Evolutionary conservation across 1,140 invertebrate species (phyloP).

Genomic region (Calosoma granatense): DNA sequence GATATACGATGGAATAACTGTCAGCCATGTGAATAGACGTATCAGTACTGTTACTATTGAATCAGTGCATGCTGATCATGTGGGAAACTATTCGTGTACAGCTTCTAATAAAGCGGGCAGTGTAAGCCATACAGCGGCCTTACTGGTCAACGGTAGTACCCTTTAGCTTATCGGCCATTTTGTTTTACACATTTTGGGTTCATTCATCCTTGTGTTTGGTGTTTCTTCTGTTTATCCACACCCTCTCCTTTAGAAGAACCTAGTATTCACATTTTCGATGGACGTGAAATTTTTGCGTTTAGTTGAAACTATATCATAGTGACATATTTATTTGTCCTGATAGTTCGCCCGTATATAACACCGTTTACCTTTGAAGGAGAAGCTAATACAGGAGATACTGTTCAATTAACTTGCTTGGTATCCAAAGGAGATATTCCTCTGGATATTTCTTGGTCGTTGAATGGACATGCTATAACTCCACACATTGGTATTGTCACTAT

Average conservation of each 20-base stretch:
- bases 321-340: not conserved
- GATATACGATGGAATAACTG: slow-evolving; percentile 31
- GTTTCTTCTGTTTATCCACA: not conserved
- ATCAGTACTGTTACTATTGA: slow-evolving; percentile 50
- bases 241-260: not conserved
- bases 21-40: slow-evolving; percentile 39
- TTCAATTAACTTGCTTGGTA: slow-evolving; percentile 59
- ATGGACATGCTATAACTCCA: slow-evolving; percentile 26
- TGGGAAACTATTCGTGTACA: slow-evolving; percentile 49
- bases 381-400: slow-evolving; percentile 58
- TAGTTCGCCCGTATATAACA: slow-evolving; percentile 55
- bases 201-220: not conserved
- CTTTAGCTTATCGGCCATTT: not conserved
- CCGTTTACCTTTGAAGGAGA: slow-evolving; percentile 56
- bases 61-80: slow-evolving; percentile 39
- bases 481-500: slow-evolving; percentile 37
- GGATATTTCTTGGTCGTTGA: slow-evolving; percentile 62
- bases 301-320: too few relatives aligned
- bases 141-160: slow-evolving; percentile 50
- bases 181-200: not conserved
- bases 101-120: slow-evolving; percentile 43
- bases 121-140: slow-evolving; percentile 36
- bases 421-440: slow-evolving; percentile 67
- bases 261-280: too few relatives aligned
- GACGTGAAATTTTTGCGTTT: too few relatives aligned